phyloP scores from a whole-genome alignment of 2,113 vertebrate genomes.

The Callorhinus ursinus region DNA sequence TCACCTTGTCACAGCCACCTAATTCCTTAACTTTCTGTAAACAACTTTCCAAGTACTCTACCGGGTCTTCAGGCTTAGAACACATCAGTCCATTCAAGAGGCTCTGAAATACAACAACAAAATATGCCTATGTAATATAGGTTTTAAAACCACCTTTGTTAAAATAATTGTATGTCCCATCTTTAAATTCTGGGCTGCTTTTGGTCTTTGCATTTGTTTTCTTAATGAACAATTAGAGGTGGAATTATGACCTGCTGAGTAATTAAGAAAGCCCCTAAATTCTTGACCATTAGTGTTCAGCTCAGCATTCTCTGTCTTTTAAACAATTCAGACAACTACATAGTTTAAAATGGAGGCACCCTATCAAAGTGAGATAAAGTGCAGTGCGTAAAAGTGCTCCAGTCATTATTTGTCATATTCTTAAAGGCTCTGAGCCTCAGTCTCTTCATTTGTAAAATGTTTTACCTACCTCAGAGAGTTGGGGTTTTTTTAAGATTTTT shows the following conservation, averaged over 20 bases:
- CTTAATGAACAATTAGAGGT: constrained; percentile 17
- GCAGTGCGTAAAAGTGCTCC: not conserved
- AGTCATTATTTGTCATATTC: not conserved
- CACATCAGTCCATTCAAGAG: constrained; percentile 98
- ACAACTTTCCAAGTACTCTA: constrained; percentile 96
- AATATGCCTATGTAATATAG: not conserved
- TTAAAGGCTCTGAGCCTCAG: not conserved
- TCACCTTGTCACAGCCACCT: constrained; percentile 95
- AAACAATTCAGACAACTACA: not conserved
- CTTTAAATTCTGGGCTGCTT: not conserved
- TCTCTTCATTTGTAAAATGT: not conserved
- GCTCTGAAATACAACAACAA: constrained; percentile 89
- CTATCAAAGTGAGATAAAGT: not conserved
- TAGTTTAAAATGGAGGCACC: not conserved
- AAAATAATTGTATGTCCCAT: not conserved
- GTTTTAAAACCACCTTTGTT: not conserved
- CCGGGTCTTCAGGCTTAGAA: constrained; percentile 96
- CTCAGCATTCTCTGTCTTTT: not conserved
- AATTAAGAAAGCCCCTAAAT: constrained; percentile 1
- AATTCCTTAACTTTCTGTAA: constrained; percentile 96
- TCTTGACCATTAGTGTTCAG: not conserved
- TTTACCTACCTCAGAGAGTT: not conserved
- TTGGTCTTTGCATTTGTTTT: not conserved
- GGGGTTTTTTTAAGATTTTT: too few relatives aligned
- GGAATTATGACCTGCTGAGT: not conserved